A percentile compares a stretch with the other conserved stretches of the same genome.
Evolutionary conservation across 2,797 vertebrate genomes (phyloP).

Genomic region (Alcedo atthis): DNA sequence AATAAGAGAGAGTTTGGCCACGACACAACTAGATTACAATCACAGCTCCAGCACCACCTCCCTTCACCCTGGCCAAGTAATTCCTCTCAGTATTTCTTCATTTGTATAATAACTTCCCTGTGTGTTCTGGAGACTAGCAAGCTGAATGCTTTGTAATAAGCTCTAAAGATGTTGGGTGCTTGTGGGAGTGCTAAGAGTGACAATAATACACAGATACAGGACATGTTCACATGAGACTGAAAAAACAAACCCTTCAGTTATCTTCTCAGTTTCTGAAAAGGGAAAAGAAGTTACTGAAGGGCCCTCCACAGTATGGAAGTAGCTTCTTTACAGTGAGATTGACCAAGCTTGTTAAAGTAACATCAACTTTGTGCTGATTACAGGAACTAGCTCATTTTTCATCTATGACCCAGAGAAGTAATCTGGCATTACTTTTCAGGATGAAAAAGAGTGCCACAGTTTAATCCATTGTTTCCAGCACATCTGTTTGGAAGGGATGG

Average conservation of each 20-base stretch:
- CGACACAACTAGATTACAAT: slow-evolving; percentile 5
- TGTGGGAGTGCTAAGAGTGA: neutral
- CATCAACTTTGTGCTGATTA: neutral
- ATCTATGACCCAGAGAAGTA: neutral
- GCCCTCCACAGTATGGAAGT: neutral
- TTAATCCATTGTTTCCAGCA: neutral
- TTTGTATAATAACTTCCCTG: slow-evolving; percentile 18
- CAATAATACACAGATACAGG: neutral
- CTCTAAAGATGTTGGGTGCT: neutral
- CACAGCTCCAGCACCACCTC: neutral
- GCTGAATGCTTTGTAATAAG: slow-evolving; percentile 3
- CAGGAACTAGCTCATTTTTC: neutral
- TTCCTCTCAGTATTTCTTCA: slow-evolving; percentile 26
- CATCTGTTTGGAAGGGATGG: neutral
- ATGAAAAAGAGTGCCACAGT: neutral
- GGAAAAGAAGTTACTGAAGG: neutral
- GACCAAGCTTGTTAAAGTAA: neutral
- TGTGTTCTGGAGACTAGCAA: neutral
- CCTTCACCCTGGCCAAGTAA: neutral
- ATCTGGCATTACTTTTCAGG: neutral
- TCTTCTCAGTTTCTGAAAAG: neutral
- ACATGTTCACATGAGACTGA: neutral
- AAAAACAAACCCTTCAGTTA: neutral
- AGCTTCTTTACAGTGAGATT: neutral
- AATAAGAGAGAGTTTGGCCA: slow-evolving; percentile 26